Base-by-base conservation (phyloP, 1,140 invertebrate species). In the Drosophila kanapiae region DNA sequence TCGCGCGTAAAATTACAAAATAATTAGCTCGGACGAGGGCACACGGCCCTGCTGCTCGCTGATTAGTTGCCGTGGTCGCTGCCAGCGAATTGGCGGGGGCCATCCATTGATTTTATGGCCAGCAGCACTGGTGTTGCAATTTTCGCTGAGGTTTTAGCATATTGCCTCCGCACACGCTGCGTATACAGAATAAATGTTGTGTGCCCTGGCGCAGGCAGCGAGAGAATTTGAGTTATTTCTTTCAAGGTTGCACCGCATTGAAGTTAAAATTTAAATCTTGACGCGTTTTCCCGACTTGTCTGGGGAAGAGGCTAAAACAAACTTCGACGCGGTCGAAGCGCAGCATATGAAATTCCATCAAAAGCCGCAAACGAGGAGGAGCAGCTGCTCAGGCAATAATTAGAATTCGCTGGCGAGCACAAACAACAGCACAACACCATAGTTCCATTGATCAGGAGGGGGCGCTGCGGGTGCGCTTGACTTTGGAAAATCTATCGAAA, bases 271-370 rank as follows among this genome's bases (percentile, higher is more conserved):
- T 31, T 6, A 76, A 70, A 45, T 69, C 59, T 48, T 53, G 53
- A 16, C 54, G 48, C 57, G 31, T n/a, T 51, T 63, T 47, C 48
- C 45, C 67, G 59, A 51, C 31, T 31, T 67, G 37, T 33, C 47
- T 7, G 40, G 27, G 31, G 6, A 37, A 37, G 43, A 23, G 23
- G 23, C 23, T 11, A 33, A 45, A 56, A 49, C 54, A 61, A 69
- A 64, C 49, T 63, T 56, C 6, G 27, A 33, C 14, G 43, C 42
- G 48, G 62, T 48, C 56, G 62, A 54, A 81, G 82, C 81, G 77
- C 77, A 70, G 59, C 48, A 72, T 78, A 81, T 84, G 84, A 88
- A 85, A 76, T 90, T 90, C 58, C 79, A 82, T 82, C 78, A 76
- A 75, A 61, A 72, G 72, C 79, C 78, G 75, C 71, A 80, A 72